Conservation (phyloP, 2,888 invertebrate species). For the Coleophora deauratella region DNA sequence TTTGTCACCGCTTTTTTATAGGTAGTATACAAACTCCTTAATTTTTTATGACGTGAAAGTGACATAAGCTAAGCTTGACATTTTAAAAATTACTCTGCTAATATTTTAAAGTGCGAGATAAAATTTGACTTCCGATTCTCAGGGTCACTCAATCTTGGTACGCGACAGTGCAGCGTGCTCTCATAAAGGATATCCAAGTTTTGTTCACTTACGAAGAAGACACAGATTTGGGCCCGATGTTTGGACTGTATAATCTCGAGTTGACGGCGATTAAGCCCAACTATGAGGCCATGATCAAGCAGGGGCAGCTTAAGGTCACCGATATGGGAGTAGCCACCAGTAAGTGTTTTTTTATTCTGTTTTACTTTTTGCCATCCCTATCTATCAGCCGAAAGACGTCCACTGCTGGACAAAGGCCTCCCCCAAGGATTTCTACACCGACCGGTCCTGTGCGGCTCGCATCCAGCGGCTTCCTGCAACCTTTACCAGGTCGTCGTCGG, state of each 20-base stretch:
- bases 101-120: too few relatives aligned
- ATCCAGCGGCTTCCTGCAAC: too few relatives aligned
- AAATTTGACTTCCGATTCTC: not conserved
- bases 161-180: constrained; percentile 81
- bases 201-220: constrained; percentile 85
- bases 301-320: constrained; percentile 86
- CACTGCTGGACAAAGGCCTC: too few relatives aligned
- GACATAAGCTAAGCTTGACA: too few relatives aligned
- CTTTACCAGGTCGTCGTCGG: too few relatives aligned
- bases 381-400: too few relatives aligned
- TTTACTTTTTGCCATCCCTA: not conserved
- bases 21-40: too few relatives aligned
- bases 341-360: constrained; percentile 42
- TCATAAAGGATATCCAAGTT: constrained; percentile 87
- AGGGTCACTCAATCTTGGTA: constrained; percentile 81
- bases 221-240: constrained; percentile 80
- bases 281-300: constrained; percentile 91
- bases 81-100: too few relatives aligned
- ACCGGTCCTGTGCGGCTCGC: too few relatives aligned
- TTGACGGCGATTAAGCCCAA: constrained; percentile 88
- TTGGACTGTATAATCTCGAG: constrained; percentile 84
- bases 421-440: too few relatives aligned
- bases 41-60: too few relatives aligned
- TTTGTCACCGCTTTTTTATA: too few relatives aligned
- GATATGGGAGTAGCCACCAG: constrained; percentile 90